Conservation (phyloP, 2,888 invertebrate species). For the Leptarthrus brevirostris region DNA sequence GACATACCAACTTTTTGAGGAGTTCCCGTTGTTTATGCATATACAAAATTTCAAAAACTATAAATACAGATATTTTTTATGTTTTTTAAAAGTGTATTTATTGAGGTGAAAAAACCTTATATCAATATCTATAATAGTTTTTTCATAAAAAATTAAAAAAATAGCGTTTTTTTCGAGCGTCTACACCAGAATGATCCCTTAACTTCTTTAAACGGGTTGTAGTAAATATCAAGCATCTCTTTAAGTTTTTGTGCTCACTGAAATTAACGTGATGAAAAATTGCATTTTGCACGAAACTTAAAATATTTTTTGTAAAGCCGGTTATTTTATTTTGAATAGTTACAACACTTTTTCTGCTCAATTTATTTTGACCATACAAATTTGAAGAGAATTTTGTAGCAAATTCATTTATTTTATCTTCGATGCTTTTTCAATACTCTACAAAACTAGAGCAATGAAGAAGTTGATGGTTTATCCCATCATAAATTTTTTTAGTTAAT, state of each 20-base stretch:
- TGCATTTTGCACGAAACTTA: not conserved
- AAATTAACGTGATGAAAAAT: not conserved
- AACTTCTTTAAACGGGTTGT: not conserved
- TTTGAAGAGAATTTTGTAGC: not conserved
- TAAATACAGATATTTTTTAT: no score
- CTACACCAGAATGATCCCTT: no score
- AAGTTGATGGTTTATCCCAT: no score
- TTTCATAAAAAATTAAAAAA: no score
- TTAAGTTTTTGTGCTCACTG: not conserved
- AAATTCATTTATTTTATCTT: not conserved
- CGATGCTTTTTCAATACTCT: not conserved
- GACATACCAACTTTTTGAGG: no score
- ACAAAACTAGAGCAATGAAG: not conserved
- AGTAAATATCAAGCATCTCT: not conserved
- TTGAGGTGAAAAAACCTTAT: no score
- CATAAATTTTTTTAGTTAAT: not conserved
- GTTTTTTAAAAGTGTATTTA: no score
- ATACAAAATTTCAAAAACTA: no score
- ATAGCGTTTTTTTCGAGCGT: no score
- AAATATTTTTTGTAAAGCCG: not conserved
- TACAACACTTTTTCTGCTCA: conserved; percentile 2
- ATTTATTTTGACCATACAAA: not conserved
- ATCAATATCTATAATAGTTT: no score
- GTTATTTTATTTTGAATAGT: not conserved
- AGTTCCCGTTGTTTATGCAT: no score